Conservation (phyloP, 2,113 vertebrate species). For the Cyanoderma ruficeps region DNA sequence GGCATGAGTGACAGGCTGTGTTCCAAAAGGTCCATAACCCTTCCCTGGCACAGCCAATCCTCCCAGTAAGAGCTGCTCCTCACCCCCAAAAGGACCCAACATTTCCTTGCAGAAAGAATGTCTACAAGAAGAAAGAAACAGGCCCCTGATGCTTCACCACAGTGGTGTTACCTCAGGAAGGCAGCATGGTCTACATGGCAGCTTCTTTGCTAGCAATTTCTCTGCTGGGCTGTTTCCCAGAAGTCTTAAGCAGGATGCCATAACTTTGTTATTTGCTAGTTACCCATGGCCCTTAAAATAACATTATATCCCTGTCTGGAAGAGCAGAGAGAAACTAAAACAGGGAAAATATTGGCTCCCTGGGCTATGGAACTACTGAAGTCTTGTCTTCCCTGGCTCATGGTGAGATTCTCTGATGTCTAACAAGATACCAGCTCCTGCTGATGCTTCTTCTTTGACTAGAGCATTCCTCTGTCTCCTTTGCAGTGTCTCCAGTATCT, state of each 20-base stretch:
- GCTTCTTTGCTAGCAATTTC: neutral
- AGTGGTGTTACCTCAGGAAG: neutral
- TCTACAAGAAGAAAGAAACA: neutral
- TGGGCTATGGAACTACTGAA: neutral
- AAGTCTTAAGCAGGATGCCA: neutral
- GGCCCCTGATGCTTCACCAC: neutral
- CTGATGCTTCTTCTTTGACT: neutral
- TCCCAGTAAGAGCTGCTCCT: neutral
- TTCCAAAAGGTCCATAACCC: neutral
- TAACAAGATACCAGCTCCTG: neutral
- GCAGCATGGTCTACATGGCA: neutral
- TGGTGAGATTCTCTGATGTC: neutral
- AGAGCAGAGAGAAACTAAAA: neutral
- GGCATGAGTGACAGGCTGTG: neutral
- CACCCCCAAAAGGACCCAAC: neutral
- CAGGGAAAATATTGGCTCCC: neutral
- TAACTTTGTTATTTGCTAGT: neutral
- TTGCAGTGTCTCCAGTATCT: neutral
- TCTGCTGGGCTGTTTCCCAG: neutral
- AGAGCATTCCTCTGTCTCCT: neutral
- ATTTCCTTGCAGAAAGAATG: neutral
- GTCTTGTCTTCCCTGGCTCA: neutral
- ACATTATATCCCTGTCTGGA: neutral
- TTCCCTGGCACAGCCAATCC: neutral
- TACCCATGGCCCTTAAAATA: neutral